Base-by-base conservation (phyloP, 2,888 invertebrate genomes). In the Amiota communis region DNA sequence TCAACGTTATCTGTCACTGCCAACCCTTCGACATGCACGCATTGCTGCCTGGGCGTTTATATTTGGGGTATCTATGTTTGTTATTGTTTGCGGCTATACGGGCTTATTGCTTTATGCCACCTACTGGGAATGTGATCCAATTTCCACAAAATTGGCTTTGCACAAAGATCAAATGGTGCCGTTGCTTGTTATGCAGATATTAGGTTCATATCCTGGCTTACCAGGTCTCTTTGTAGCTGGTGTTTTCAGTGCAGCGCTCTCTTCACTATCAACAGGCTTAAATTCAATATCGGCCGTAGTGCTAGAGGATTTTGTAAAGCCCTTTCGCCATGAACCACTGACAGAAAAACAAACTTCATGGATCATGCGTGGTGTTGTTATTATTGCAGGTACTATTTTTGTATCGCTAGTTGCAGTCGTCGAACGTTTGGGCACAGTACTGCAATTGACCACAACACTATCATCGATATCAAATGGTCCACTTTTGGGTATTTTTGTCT, bases 181-280 rank as follows among this genome's bases (percentile, higher is more conserved):
- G 0, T 88, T 96, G 17, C 90, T 96, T 71, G 96, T 97, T 13
- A 96, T 97, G 95, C 95, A 97, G 80, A 92, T 94, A n/a, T 88
- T 97, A 15, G 93, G 94, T 0, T 91, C 93, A 63, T 92, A 93
- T 89, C 95, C 94, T 0, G 97, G 97, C 2, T 90, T 98, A 78
- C 94, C 96, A 0, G 97, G 97, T 4, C 90, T 97, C 23, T 97
- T 97, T 87, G 95, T 97, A 0, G 96, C 97, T 59, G 96, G 97
- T 46, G 94, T 97, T 1, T 97, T 97, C 84, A 96, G 97, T 90
- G 97, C 97, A 13, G 96, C 97, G 15, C 91, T 97, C 36, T 97
- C 95, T 85, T 95, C 95, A 0, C 90, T 95, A 20, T 95, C 95
- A 8, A 95, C 95, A 0, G 95, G 95, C 0, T 88, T 95, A 48